These are phyloP conservation scores for Phenganax marumi DNA, from an alignment of 92 coral and sea anemone species.

Conservation along the genomic window DNA sequence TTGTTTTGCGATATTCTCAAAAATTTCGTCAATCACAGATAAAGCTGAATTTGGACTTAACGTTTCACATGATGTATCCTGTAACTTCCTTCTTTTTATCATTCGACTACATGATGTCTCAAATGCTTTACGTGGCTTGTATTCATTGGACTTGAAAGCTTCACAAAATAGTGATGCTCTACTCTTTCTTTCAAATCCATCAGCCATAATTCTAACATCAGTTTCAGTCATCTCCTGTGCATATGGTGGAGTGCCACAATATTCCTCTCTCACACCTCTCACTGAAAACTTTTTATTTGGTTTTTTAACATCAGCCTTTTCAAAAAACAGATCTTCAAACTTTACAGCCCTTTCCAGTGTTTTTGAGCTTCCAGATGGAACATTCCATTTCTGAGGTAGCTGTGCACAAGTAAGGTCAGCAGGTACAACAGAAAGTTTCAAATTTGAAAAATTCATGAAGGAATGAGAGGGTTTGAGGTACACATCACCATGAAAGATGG, in stretches of 20 bases:
- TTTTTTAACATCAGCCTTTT: slow-evolving; percentile 38
- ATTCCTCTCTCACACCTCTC: slow-evolving; percentile 19
- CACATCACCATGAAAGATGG: not conserved
- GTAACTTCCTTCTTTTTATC: not conserved
- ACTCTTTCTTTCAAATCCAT: not conserved
- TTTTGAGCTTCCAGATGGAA: slow-evolving; percentile 43
- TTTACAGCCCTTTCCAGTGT: slow-evolving; percentile 52
- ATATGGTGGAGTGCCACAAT: slow-evolving; percentile 43
- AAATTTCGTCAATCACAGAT: slow-evolving; percentile 10
- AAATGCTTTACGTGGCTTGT: slow-evolving; percentile 5
- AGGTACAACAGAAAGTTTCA: too few species aligned
- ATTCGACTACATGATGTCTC: not conserved
- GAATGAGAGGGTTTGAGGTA: not conserved
- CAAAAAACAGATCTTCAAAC: slow-evolving; percentile 32
- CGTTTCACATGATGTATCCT: not conserved
- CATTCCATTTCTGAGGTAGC: slow-evolving; percentile 67
- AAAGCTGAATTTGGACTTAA: not conserved
- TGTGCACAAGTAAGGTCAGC: too few species aligned
- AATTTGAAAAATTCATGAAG: too few species aligned
- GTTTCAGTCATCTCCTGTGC: slow-evolving; percentile 20
- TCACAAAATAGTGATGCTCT: slow-evolving; percentile 25
- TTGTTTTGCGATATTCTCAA: slow-evolving; percentile 23
- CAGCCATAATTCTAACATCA: slow-evolving; percentile 18
- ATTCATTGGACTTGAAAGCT: slow-evolving; percentile 16
- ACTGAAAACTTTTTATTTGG: slow-evolving; percentile 13